A percentile compares a stretch with the other conserved stretches of the same genome.
Conservation (phyloP, 2,113 vertebrate genomes). For the Rhinolophus ferrumequinum region DNA sequence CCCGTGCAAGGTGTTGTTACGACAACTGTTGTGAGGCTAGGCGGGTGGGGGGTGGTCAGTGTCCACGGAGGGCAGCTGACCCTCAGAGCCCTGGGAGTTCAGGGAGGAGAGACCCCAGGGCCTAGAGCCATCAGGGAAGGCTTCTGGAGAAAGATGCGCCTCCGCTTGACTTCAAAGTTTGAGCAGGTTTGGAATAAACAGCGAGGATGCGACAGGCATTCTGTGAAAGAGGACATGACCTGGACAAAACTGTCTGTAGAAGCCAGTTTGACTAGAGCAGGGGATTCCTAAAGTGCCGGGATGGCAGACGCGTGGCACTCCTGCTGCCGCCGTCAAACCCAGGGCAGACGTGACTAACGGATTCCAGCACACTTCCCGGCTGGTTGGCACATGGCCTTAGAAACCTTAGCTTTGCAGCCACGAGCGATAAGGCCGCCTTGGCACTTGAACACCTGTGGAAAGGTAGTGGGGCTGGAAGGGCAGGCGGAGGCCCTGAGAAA, state of each 20-base stretch:
- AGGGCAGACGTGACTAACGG: not conserved
- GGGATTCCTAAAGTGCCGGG: not conserved
- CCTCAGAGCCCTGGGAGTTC: not conserved
- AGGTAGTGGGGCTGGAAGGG: not conserved
- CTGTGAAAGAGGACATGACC: not conserved
- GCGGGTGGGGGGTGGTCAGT: not conserved
- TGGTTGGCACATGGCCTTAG: not conserved
- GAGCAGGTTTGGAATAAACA: not conserved
- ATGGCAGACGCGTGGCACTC: accelerated
- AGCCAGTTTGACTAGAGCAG: not conserved
- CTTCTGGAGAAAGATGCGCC: not conserved
- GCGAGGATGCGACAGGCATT: not conserved
- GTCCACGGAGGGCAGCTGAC: not conserved
- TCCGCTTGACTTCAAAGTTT: not conserved
- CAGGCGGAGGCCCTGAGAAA: not conserved
- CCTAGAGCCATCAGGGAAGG: not conserved
- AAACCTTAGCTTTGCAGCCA: not conserved
- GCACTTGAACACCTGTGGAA: not conserved
- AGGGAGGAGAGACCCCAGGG: not conserved
- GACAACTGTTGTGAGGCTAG: not conserved
- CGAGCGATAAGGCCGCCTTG: not conserved
- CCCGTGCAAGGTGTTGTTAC: not conserved
- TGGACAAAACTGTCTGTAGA: not conserved
- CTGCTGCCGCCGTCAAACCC: not conserved
- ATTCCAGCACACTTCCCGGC: not conserved